phyloP scores from a whole-genome alignment of 2,113 vertebrate genomes.

The Paralichthys olivaceus region DNA sequence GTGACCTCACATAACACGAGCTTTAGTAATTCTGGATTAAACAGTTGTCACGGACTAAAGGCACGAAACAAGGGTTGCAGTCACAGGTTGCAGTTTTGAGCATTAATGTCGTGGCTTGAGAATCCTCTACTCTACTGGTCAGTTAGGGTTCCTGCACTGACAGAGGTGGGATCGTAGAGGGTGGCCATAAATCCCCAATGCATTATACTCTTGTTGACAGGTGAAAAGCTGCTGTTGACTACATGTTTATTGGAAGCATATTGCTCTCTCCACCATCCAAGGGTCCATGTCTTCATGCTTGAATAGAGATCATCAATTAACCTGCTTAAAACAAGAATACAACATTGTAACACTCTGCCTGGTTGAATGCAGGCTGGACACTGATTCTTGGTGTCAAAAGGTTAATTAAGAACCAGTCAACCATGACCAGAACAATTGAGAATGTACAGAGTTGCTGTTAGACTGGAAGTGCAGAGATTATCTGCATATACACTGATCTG shows the following conservation, averaged over 20 bases:
- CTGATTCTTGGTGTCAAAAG: too few species aligned
- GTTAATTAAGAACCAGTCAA: background rate
- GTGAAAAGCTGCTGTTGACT: background rate
- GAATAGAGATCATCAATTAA: background rate
- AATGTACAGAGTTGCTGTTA: background rate
- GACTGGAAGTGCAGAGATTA: background rate
- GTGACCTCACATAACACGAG: slow-evolving; percentile 14
- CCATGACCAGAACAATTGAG: too few species aligned
- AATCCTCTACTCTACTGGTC: background rate
- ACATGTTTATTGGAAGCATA: too few species aligned
- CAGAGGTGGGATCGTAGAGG: background rate
- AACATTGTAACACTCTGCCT: too few species aligned
- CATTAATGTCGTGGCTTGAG: background rate
- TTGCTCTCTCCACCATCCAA: background rate
- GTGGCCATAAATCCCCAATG: background rate
- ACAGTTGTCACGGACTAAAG: background rate
- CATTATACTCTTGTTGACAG: background rate
- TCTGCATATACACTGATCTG: too few species aligned
- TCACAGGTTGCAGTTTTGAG: background rate
- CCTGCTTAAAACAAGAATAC: too few species aligned
- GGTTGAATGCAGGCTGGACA: too few species aligned
- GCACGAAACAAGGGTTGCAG: background rate
- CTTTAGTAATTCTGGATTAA: background rate
- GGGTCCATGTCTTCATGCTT: background rate
- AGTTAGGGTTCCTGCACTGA: slow-evolving; percentile 1